Evolutionary conservation across 1,140 invertebrate species (phyloP), one percentile per base, ranked within the genome.

Genomic region (Hylyphantes graminicola): DNA sequence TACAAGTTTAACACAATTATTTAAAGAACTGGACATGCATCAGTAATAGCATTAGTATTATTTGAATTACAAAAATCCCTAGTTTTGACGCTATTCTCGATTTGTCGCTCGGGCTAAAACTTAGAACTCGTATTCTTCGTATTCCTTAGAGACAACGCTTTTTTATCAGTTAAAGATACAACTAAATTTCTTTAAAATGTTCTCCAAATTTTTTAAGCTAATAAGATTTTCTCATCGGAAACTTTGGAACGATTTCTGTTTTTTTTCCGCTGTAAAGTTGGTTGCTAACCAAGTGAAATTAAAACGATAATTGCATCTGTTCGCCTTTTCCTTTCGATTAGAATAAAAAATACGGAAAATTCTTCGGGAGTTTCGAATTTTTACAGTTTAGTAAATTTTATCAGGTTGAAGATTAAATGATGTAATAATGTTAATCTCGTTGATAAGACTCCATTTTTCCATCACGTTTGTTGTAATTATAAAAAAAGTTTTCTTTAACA

Each of bases 41-140:
- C n/a, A 19, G 13, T n/a, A 50, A 80, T n/a, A 68, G 64, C 50
- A 70, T 70, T 12, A 80, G 65, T 80, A n/a, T 80, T 80, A 80
- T n/a, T 70, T 80, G 77, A 80, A 80, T 70, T 80, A 80, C 77
- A 80, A 80, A 35, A 80, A 80, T 13, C 64, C 70, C 70, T 80
- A 67, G 55, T n/a, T 65, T 80, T 59, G n/a, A 65, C 21, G 77
- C 65, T 70, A 57, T 57, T 15, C n/a, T 35, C 35, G 35, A 35
- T 35, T 35, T 35, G 35, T 35, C 35, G 35, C 35, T 35, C 35
- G 35, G 35, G 35, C 35, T 35, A 35, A 35, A 35, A 2, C 35
- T n/a, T 35, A 35, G 35, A 35, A 35, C 35, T 35, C 35, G 35
- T 35, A 35, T 35, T 35, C 35, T 35, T 35, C 35, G 35, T 35